phyloP scores from a whole-genome alignment of 2,113 vertebrate species.

The Callipepla squamata region DNA sequence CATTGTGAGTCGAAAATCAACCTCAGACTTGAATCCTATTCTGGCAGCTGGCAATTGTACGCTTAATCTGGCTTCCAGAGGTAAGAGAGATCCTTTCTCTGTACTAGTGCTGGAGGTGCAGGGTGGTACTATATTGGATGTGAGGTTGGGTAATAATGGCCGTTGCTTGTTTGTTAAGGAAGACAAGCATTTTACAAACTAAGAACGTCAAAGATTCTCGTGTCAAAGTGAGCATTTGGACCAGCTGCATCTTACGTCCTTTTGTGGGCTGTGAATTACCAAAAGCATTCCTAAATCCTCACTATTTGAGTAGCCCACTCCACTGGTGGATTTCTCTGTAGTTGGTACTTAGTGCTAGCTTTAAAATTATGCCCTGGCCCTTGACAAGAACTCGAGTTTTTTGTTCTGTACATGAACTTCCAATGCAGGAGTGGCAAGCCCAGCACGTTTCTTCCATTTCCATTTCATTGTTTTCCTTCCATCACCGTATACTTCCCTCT shows the following conservation, averaged over 20 bases:
- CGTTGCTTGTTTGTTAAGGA: neutral
- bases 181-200: neutral
- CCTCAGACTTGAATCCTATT: slow-evolving; percentile 91
- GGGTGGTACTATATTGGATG: neutral
- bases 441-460: neutral
- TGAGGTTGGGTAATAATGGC: neutral
- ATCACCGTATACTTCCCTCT: neutral
- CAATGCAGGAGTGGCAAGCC: neutral
- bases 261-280: neutral
- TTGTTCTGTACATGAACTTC: neutral
- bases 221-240: neutral
- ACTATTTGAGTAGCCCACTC: neutral
- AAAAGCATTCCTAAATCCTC: neutral
- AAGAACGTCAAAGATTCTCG: neutral
- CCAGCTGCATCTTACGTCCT: neutral
- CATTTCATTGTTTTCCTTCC: neutral
- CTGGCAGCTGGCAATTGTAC: slow-evolving; percentile 84
- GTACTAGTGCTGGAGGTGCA: neutral
- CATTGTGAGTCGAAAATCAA: slow-evolving; percentile 84
- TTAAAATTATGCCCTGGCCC: neutral
- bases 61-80: slow-evolving; percentile 79
- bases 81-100: slow-evolving; percentile 57
- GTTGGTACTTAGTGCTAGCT: neutral
- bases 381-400: neutral
- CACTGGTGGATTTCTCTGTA: neutral